phyloP scores from a whole-genome alignment of 2,797 vertebrate genomes.

The Rhinatrema bivittatum region DNA sequence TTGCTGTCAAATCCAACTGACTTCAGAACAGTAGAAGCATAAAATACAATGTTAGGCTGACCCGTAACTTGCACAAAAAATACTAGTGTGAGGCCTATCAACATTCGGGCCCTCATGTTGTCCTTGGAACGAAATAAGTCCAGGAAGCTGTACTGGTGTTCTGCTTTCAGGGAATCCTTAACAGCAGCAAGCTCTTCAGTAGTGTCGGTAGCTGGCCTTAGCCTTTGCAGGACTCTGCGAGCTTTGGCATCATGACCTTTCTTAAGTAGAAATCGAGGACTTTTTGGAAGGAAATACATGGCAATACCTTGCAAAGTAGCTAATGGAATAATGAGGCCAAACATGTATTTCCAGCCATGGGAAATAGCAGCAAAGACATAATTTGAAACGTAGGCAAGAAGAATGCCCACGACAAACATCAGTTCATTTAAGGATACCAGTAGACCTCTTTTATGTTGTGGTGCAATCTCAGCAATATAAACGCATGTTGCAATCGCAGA shows the following conservation, averaged over 20 bases:
- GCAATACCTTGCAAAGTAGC: slow-evolving; percentile 72
- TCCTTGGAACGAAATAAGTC: slow-evolving; percentile 80
- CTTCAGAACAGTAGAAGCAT: slow-evolving; percentile 84
- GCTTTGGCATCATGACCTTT: slow-evolving; percentile 70
- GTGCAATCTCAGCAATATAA: slow-evolving; percentile 90
- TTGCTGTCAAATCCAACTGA: slow-evolving; percentile 88
- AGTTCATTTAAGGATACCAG: slow-evolving; percentile 86
- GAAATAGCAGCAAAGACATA: slow-evolving; percentile 69
- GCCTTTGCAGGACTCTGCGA: slow-evolving; percentile 60
- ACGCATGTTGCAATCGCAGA: slow-evolving; percentile 84
- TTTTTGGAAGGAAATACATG: slow-evolving; percentile 80
- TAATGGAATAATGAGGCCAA: slow-evolving; percentile 76
- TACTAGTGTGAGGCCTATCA: slow-evolving; percentile 75
- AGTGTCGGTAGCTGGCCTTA: slow-evolving; percentile 59
- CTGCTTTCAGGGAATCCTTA: slow-evolving; percentile 76
- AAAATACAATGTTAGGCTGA: slow-evolving; percentile 89
- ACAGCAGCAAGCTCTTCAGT: slow-evolving; percentile 73
- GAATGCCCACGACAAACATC: slow-evolving; percentile 87
- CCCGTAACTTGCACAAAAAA: slow-evolving; percentile 90
- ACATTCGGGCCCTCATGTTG: slow-evolving; percentile 78
- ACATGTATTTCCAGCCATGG: slow-evolving; percentile 84
- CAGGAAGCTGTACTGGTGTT: slow-evolving; percentile 71
- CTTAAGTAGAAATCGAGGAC: slow-evolving; percentile 85
- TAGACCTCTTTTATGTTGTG: slow-evolving; percentile 76
- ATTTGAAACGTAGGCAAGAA: slow-evolving; percentile 83